A percentile compares a stretch with the other conserved stretches of the same genome.
phyloP scores from a whole-genome alignment of 2,113 vertebrate genomes.

The Malurus cyaneus region DNA sequence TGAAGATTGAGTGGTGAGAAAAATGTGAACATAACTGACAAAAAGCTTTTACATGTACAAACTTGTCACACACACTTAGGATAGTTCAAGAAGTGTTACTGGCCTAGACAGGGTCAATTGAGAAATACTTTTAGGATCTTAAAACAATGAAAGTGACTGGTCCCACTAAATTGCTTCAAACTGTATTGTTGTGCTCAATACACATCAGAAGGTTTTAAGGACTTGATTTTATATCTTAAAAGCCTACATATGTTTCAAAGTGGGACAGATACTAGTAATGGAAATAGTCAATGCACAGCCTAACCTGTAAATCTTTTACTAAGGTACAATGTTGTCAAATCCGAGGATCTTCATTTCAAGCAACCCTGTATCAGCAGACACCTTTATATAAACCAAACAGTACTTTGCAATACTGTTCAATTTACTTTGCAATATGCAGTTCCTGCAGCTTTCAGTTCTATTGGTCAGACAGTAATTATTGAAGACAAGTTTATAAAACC shows the following conservation, averaged over 20 bases:
- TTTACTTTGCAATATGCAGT: neutral
- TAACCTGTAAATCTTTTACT: neutral
- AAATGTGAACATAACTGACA: neutral
- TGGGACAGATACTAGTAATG: neutral
- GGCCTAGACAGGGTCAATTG: neutral
- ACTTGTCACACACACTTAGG: neutral
- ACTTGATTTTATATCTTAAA: neutral
- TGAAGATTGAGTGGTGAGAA: neutral
- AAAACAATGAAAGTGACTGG: neutral
- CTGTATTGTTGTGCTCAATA: neutral
- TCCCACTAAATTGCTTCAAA: neutral
- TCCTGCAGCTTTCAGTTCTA: neutral
- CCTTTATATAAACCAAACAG: neutral
- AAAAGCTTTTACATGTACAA: neutral
- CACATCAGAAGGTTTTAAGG: neutral
- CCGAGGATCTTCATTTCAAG: neutral
- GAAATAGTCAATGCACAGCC: neutral
- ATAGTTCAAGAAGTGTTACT: neutral
- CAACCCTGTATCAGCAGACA: neutral
- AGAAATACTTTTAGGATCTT: neutral
- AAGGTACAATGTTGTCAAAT: neutral
- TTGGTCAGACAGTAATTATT: neutral
- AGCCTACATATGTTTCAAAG: neutral
- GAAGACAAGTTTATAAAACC: constrained; percentile 7
- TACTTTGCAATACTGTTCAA: neutral